Evolutionary conservation across 2,888 invertebrate genomes (phyloP).

Genomic region (Synanthedon formicaeformis): DNA sequence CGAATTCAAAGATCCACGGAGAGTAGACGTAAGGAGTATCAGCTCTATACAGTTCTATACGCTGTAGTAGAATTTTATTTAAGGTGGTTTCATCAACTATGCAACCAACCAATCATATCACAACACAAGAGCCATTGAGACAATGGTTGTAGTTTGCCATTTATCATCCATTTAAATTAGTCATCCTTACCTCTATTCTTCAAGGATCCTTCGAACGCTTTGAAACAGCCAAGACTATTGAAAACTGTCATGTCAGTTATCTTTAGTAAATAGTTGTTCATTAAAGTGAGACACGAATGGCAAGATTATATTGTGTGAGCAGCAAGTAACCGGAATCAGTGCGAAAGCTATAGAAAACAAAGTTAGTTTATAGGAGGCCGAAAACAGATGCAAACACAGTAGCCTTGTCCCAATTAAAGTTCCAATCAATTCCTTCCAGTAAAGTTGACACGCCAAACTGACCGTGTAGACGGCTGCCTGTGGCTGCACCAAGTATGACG

Average conservation of each 20-base stretch:
- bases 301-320: not conserved
- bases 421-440: slow-evolving; percentile 51
- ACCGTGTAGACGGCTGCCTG: slow-evolving; percentile 37
- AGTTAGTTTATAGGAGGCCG: not conserved
- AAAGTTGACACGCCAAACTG: slow-evolving; percentile 57
- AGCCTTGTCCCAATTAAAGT: slow-evolving; percentile 68
- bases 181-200: too few relatives aligned
- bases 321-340: not conserved
- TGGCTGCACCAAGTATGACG: slow-evolving; percentile 30
- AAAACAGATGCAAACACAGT: slow-evolving; percentile 10
- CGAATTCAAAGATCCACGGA: not conserved
- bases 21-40: not conserved
- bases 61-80: too few relatives aligned
- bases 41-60: too few relatives aligned
- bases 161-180: too few relatives aligned
- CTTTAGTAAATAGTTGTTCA: not conserved
- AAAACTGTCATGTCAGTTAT: too few relatives aligned
- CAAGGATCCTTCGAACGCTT: too few relatives aligned
- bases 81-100: too few relatives aligned
- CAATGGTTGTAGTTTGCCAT: too few relatives aligned
- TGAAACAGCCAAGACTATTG: too few relatives aligned
- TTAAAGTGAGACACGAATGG: not conserved
- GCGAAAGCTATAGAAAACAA: not conserved
- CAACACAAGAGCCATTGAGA: too few relatives aligned
- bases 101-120: too few relatives aligned